Evolutionary conservation across 2,797 vertebrate genomes (phyloP).

Genomic region (Parauchenoglanis ngamensis): DNA sequence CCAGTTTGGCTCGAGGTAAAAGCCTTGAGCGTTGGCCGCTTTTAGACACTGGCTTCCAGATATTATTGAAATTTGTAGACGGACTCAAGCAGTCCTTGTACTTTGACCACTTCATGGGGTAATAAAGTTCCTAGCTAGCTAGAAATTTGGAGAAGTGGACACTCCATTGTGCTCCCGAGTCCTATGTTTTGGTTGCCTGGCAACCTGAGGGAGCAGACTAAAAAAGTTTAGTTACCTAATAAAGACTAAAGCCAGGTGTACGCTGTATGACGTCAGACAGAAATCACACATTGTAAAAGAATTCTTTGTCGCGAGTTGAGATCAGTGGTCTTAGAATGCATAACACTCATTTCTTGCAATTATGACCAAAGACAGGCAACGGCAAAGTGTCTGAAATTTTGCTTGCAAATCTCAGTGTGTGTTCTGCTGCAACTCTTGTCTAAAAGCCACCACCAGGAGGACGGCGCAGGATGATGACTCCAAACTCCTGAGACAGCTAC

Average conservation of each 20-base stretch:
- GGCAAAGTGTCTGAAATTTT: neutral
- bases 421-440: neutral
- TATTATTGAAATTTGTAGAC: neutral
- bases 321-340: too few species aligned
- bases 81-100: neutral
- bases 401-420: neutral
- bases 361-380: neutral
- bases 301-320: neutral
- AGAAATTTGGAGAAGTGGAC: neutral
- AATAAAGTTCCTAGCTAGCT: too few species aligned
- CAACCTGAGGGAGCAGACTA: neutral
- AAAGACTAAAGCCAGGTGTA: neutral
- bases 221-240: neutral
- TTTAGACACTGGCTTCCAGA: neutral
- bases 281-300: neutral
- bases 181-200: neutral
- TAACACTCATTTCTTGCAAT: neutral
- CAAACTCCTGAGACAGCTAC: neutral
- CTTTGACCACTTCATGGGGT: neutral
- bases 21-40: neutral
- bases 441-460: neutral
- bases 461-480: neutral
- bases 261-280: neutral
- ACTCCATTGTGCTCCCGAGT: too few species aligned
- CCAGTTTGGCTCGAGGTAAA: neutral